Percentiles rank a stretch among this genome's conserved stretches.
These are phyloP conservation scores for Fulmarus glacialis DNA, from an alignment of 2,113 vertebrate species.

Conservation along the genomic window DNA sequence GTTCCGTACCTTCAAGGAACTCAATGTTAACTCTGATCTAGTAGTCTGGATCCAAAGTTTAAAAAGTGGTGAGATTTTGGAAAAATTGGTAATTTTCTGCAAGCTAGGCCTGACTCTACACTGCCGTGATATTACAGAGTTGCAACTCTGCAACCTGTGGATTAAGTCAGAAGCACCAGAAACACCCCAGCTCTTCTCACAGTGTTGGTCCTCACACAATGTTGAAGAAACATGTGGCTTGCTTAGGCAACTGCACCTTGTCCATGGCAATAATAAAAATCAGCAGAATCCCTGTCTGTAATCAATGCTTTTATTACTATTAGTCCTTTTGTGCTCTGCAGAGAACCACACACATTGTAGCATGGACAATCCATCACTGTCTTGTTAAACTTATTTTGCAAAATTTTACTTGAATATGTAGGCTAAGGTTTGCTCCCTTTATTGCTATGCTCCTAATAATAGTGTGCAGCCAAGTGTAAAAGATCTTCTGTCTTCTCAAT, in stretches of 20 bases:
- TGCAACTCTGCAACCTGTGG: not conserved
- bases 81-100: not conserved
- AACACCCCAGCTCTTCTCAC: not conserved
- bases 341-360: not conserved
- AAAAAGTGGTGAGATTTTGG: not conserved
- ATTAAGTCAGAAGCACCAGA: not conserved
- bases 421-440: slow-evolving; percentile 60
- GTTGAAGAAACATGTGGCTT: not conserved
- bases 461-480: slow-evolving; percentile 58
- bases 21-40: not conserved
- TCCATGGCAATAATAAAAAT: not conserved
- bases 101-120: not conserved
- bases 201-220: not conserved
- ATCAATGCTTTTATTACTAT: not conserved
- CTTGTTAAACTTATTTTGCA: slow-evolving; percentile 52
- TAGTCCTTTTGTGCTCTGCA: not conserved
- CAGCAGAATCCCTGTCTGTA: not conserved
- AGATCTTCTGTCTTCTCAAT: slow-evolving; percentile 70
- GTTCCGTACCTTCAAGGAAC: not conserved
- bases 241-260: not conserved
- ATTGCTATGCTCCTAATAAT: slow-evolving; percentile 54
- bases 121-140: not conserved
- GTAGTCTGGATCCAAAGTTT: not conserved
- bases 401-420: slow-evolving; percentile 47
- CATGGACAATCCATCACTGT: not conserved